These are phyloP conservation scores for Atethmia centrago DNA, from an alignment of 2,888 invertebrate genomes.

Conservation along the genomic window DNA sequence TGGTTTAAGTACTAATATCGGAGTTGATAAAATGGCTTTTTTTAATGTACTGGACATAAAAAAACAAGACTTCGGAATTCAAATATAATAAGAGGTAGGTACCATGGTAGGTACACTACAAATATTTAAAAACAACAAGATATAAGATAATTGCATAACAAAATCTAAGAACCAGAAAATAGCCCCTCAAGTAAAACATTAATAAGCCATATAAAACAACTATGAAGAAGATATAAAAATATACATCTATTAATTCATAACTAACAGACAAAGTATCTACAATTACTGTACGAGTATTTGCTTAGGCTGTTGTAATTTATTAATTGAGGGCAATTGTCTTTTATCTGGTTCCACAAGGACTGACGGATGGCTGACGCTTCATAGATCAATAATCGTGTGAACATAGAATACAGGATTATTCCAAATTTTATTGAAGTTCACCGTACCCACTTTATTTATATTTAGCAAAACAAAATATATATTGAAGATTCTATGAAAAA, in stretches of 20 bases:
- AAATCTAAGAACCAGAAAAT: neutral
- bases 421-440: neutral
- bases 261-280: constrained; percentile 11
- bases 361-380: constrained; percentile 1
- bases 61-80: constrained; percentile 1
- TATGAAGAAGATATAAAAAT: neutral
- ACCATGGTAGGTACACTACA: neutral
- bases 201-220: neutral
- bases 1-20: constrained; percentile 54
- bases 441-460: neutral
- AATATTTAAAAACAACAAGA: neutral
- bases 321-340: constrained; percentile 57
- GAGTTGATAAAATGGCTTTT: constrained; percentile 29
- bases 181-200: neutral
- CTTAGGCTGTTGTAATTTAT: constrained; percentile 49
- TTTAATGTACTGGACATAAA: constrained; percentile 18
- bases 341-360: constrained; percentile 24
- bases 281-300: constrained; percentile 45
- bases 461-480: neutral
- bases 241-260: constrained; percentile 3
- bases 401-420: neutral
- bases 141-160: neutral
- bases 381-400: constrained; percentile 31
- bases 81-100: neutral
- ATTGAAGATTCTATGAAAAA: neutral